A percentile compares a stretch with the other conserved stretches of the same genome.
Evolutionary conservation across 2,888 invertebrate species (phyloP).

Genomic region (Epistrophella euchroma): DNA sequence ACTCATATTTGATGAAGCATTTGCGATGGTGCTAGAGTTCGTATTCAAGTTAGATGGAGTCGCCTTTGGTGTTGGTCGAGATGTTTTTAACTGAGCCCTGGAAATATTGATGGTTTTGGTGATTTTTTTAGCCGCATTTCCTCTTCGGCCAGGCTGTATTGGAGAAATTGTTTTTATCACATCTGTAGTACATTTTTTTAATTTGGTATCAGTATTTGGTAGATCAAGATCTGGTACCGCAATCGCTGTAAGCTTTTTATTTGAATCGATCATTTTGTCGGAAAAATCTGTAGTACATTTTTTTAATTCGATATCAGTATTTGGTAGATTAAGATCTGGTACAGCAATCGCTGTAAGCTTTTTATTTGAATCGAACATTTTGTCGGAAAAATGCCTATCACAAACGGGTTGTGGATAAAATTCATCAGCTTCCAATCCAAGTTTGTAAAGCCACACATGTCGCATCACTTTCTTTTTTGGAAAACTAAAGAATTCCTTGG

Average conservation of each 20-base stretch:
- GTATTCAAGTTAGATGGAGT: no score
- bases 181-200: background rate
- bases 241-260: background rate
- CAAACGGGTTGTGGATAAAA: conserved; percentile 15
- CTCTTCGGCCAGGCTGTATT: background rate
- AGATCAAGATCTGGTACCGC: conserved; percentile 45
- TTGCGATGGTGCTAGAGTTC: no score
- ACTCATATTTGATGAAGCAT: background rate
- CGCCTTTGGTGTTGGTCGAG: no score
- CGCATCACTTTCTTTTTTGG: conserved; percentile 3
- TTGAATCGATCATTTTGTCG: conserved; percentile 5
- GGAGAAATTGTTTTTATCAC: background rate
- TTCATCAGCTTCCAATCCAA: conserved; percentile 3
- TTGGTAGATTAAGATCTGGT: conserved; percentile 41
- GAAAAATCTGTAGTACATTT: no score
- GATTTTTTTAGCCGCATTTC: background rate
- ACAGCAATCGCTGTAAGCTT: conserved; percentile 13
- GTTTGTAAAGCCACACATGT: conserved; percentile 26
- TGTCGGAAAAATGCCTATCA: conserved; percentile 42
- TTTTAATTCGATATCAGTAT: background rate
- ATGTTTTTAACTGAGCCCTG: background rate
- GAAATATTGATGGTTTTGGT: background rate
- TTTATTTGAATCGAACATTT: conserved; percentile 15
- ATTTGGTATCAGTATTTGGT: conserved; percentile 2
- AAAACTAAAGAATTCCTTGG: background rate